Evolutionary conservation across 1,140 invertebrate species (phyloP).

Genomic region (Ceratitis capitata): DNA sequence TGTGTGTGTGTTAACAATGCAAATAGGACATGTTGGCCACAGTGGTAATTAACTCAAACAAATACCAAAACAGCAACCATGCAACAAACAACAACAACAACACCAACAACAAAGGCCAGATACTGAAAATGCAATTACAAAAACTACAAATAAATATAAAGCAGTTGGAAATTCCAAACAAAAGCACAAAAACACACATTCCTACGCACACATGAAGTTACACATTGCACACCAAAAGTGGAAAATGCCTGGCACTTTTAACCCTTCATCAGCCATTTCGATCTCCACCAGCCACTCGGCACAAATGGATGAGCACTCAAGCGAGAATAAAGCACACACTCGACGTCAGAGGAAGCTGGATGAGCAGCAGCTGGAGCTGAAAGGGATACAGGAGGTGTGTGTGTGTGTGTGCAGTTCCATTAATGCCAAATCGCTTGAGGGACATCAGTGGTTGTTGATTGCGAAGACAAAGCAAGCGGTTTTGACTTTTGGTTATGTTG

Average conservation of each 20-base stretch:
- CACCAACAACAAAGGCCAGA: not conserved
- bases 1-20: not conserved
- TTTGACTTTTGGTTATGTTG: not conserved
- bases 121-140: not conserved
- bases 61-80: not conserved
- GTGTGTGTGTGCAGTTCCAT: not conserved
- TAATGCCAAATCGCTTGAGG: not conserved
- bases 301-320: not conserved
- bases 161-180: too few species aligned
- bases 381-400: not conserved
- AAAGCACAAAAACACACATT: not conserved
- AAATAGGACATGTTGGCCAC: slow-evolving; percentile 2
- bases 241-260: not conserved
- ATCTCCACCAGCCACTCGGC: not conserved
- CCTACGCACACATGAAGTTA: too few species aligned
- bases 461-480: not conserved
- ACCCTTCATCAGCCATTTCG: not conserved
- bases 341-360: not conserved
- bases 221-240: not conserved
- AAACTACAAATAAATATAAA: not conserved
- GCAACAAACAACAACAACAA: not conserved
- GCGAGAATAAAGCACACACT: not conserved
- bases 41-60: not conserved
- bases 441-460: not conserved
- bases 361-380: not conserved